Evolutionary conservation across 2,797 vertebrate species (phyloP), one percentile per base, ranked within the genome.

Genomic region (Botia almorhae): DNA sequence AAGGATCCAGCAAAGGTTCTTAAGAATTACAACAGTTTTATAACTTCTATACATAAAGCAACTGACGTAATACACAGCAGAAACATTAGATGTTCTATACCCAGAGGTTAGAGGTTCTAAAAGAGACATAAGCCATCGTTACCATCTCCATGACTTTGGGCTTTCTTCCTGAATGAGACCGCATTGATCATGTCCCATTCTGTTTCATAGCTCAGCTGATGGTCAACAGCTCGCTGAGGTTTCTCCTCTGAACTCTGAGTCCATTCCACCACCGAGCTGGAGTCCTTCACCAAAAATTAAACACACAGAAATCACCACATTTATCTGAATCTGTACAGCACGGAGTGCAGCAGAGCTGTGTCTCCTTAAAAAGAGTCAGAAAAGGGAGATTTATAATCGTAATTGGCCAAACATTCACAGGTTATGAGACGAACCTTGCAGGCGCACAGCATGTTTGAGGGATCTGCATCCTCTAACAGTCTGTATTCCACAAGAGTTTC

Each of bases 131-230:
- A 43, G 50, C n/a, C 58, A 60, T 33, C 11, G 76, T 55, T 75
- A 94, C 93, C 90, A 2, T 97, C 97, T 91, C 95, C 95, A 74
- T 95, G 96, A 26, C 93, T 87, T 85, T 93, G 93, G 75, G 90
- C 87, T 72, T 93, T 98, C 91, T 93, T 98, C 91, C 94, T 98
- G 92, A 96, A 98, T 71, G 96, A 96, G 63, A 97, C 95, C 0
- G 97, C 94, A 58, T 95, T 97, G 85, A 99, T 88, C 96, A 99
- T 97, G 88, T 99, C 98, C 98, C 98, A 99, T 89, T 99, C 97
- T 0, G 97, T 96, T 91, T 99, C 98, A 0, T 96, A 98, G 90
- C 95, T 98, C 85, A 88, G 95, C 86, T 96, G 94, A 74, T 92
- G 91, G 63, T 97, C 96, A 17, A 93, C 50, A 77, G 91, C 89